Conservation (phyloP, 1,140 invertebrate species). For the Eulimnadia texana region DNA sequence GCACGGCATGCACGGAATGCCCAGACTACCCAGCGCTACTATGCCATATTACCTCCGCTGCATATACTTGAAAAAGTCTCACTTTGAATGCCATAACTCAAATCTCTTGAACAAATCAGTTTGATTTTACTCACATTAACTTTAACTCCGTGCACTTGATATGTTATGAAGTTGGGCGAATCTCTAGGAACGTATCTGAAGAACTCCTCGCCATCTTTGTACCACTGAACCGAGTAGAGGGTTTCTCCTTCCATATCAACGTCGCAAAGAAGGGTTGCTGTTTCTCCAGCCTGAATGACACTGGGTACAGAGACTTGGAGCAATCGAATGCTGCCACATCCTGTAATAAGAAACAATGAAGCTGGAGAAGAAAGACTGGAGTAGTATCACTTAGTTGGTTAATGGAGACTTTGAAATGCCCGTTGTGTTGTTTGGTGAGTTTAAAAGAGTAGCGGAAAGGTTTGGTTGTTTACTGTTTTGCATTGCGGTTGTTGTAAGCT, state of each 20-base stretch:
- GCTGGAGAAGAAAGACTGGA: too few relatives aligned
- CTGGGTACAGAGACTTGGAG: constrained; percentile 18
- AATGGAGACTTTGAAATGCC: too few relatives aligned
- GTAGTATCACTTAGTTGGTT: too few relatives aligned
- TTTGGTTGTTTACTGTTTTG: background rate
- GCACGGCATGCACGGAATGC: background rate
- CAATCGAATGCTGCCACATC: constrained; percentile 3
- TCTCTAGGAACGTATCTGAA: constrained; percentile 26
- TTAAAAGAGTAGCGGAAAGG: background rate
- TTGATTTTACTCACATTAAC: constrained; percentile 20
- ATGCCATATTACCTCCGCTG: background rate
- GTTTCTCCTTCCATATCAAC: constrained; percentile 17
- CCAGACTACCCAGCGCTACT: background rate
- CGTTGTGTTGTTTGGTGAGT: too few relatives aligned
- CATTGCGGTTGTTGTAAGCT: background rate
- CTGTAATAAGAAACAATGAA: too few relatives aligned
- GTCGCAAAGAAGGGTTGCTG: constrained; percentile 15
- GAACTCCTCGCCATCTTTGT: constrained; percentile 30
- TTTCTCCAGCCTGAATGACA: constrained; percentile 17
- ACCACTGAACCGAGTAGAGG: constrained; percentile 28
- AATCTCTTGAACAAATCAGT: background rate
- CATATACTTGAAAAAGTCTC: background rate
- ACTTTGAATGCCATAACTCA: background rate
- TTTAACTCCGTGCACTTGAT: constrained; percentile 17
- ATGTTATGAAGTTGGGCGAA: constrained; percentile 16